Percentiles rank a stretch among this genome's conserved stretches.
Evolutionary conservation across 2,888 invertebrate genomes (phyloP).

Genomic region (Melangyna quadrimaculata): DNA sequence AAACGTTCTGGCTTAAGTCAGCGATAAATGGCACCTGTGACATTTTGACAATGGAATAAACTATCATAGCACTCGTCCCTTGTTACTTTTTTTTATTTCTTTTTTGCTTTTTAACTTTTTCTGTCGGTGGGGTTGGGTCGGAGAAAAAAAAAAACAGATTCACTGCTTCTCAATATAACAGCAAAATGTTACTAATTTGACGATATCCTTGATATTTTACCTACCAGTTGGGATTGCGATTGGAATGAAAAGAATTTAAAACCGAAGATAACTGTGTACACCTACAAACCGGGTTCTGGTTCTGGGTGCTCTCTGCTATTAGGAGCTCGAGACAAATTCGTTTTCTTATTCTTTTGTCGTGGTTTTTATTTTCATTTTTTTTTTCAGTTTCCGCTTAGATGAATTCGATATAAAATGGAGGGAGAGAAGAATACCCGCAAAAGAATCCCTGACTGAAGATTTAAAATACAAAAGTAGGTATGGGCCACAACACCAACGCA

Average conservation of each 20-base stretch:
- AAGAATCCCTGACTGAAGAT: background rate
- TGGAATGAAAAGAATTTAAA: background rate
- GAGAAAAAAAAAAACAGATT: background rate
- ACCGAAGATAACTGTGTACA: slow-evolving; percentile 28
- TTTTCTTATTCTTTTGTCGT: slow-evolving; percentile 61
- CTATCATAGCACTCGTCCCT: slow-evolving; percentile 9
- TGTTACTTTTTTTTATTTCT: background rate
- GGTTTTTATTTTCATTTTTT: slow-evolving; percentile 70
- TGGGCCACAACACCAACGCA: background rate
- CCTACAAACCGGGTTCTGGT: slow-evolving; percentile 39
- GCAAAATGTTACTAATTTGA: slow-evolving; percentile 48
- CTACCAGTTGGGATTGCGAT: background rate
- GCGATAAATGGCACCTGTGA: slow-evolving; percentile 61
- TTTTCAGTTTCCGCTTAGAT: slow-evolving; percentile 54
- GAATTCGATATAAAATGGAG: slow-evolving; percentile 23
- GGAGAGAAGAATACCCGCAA: background rate
- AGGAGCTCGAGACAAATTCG: slow-evolving; percentile 62
- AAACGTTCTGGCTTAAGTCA: slow-evolving; percentile 48
- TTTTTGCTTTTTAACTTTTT: background rate
- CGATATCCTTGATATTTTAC: slow-evolving; percentile 44
- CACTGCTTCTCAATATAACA: background rate
- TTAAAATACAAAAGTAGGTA: background rate
- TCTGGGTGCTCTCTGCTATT: too few species aligned
- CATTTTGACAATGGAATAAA: slow-evolving; percentile 53
- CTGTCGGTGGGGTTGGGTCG: too few species aligned